Percentiles rank a stretch among this genome's conserved stretches.
Conservation (phyloP, 2,797 vertebrate genomes). For the Melanotaenia pygmaea region DNA sequence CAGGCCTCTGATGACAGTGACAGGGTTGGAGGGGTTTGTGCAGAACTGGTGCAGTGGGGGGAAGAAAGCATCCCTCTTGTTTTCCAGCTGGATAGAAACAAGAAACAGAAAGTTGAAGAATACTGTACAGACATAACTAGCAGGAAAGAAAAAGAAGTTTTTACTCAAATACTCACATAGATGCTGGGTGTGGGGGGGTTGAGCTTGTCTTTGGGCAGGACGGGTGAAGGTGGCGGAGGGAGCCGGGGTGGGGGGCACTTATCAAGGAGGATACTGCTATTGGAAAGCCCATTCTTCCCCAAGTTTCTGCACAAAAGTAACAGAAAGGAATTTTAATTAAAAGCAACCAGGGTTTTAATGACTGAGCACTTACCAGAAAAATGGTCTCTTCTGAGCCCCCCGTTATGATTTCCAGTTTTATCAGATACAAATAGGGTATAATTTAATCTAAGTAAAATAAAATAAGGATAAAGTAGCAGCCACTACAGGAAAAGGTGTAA, state of each 20-base stretch:
- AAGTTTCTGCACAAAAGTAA: slow-evolving; percentile 85
- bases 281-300: slow-evolving; percentile 97
- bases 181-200: slow-evolving; percentile 99
- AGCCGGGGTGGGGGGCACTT: slow-evolving; percentile 97
- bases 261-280: slow-evolving; percentile 96
- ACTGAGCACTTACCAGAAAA: too few relatives aligned
- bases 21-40: slow-evolving; percentile 98
- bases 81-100: slow-evolving; percentile 90
- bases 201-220: slow-evolving; percentile 98
- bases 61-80: slow-evolving; percentile 99
- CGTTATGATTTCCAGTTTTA: background rate
- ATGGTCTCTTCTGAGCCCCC: background rate
- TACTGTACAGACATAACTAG: background rate
- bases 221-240: slow-evolving; percentile 93
- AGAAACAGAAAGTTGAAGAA: slow-evolving; percentile 5
- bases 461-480: background rate
- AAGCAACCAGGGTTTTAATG: background rate
- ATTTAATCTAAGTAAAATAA: background rate
- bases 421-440: background rate
- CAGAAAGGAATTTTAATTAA: background rate
- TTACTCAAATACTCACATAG: slow-evolving; percentile 88
- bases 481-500: background rate
- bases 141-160: background rate
- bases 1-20: slow-evolving; percentile 99
- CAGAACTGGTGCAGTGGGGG: slow-evolving; percentile 99